Base-by-base conservation (phyloP, 1,140 invertebrate genomes). In the Ptiloglossa arizonensis region DNA sequence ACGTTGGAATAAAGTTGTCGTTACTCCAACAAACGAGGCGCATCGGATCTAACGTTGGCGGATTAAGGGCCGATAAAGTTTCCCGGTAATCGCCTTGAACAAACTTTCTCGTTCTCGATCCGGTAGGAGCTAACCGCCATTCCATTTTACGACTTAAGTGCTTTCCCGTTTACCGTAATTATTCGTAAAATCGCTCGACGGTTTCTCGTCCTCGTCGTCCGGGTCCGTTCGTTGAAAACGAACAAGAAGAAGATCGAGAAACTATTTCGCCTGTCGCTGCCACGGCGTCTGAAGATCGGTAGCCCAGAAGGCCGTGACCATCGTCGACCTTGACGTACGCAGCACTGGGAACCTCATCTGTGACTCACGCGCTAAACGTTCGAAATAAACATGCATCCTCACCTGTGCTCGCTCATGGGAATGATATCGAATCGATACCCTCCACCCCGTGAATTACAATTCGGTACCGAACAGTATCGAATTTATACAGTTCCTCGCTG, bases 321-420 rank as follows among this genome's bases (percentile, higher is more conserved):
- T 75, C 54, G 13, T 0, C 66, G 56, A 59, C 70, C 77, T 83
- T 83, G 82, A 68, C 70, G 48, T 11, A 62, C 9, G n/a, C 35
- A 62, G 29, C 22, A 19, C n/a, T 35, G 32, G 57, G 76, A 57
- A 84, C 82, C 52, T 82, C 75, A 60, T 78, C 41, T 35, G 59
- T 84, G 81, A 84, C n/a, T 84, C 82, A 83, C 29, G 2, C 19
- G 44, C 32, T 72, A 69, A 41, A 67, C 35, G 1, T 48, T 79
- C 67, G 71, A 83, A 84, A 84, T 63, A 80, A 83, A 66, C 62
- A 67, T n/a, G 44, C 50, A 50, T 13, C 52, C 29, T 64, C 54
- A 27, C 32, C 46, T 22, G 13, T 41, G 41, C 11, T 27, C 41
- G 15, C 27, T 9, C 19, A n/a, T 32, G 29, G 38, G 41, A 35